These are phyloP conservation scores for Cerceris ruficornis DNA, from an alignment of 2,888 invertebrate genomes.

Conservation along the genomic window DNA sequence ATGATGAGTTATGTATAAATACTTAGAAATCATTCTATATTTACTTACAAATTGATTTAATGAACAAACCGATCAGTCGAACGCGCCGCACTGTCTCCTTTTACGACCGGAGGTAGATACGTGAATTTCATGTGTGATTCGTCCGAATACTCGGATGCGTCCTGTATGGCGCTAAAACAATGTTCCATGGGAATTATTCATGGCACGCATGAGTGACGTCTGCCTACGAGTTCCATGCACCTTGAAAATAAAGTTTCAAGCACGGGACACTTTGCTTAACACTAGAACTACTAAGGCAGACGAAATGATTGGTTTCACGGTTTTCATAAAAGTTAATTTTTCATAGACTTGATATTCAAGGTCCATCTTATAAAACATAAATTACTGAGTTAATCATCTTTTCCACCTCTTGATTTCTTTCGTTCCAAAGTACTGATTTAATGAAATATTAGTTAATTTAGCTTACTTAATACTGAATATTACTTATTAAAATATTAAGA, in stretches of 20 bases:
- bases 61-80: constrained; percentile 52
- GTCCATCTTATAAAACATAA: no score
- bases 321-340: no score
- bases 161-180: constrained; percentile 53
- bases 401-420: no score
- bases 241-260: constrained; percentile 35
- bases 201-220: constrained; percentile 55
- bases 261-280: constrained; percentile 17
- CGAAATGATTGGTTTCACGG: no score
- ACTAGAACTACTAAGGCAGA: no score
- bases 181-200: constrained; percentile 46
- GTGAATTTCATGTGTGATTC: constrained; percentile 54
- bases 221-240: constrained; percentile 40
- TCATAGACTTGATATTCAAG: no score
- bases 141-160: constrained; percentile 44
- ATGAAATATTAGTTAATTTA: no score
- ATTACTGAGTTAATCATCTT: no score
- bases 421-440: no score
- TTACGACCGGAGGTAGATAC: constrained; percentile 60
- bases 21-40: neutral
- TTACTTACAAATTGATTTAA: constrained; percentile 16
- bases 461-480: no score
- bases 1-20: no score
- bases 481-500: no score
- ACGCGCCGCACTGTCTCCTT: constrained; percentile 60